Percentiles rank a stretch among this genome's conserved stretches.
Evolutionary conservation across 2,888 invertebrate genomes (phyloP).

Genomic region (Fabriciana adippe): DNA sequence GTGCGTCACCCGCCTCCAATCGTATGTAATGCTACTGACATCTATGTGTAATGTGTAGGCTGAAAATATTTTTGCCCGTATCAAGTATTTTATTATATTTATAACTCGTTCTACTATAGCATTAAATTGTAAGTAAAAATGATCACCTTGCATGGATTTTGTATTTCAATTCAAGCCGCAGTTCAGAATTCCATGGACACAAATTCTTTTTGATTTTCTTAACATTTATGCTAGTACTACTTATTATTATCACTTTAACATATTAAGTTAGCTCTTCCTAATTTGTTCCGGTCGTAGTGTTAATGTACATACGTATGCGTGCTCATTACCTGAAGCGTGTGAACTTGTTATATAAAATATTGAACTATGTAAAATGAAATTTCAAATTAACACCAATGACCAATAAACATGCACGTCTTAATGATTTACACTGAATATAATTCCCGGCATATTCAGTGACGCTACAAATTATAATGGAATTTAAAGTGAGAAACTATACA

Average conservation of each 20-base stretch:
- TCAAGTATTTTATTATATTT: neutral
- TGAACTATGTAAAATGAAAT: conserved; percentile 17
- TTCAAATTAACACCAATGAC: conserved; percentile 31
- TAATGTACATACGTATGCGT: conserved; percentile 29
- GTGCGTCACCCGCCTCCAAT: conserved; percentile 62
- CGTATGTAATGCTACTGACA: conserved; percentile 36
- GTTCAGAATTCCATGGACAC: too few species aligned
- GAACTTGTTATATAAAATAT: conserved; percentile 26
- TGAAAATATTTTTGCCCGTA: conserved; percentile 7
- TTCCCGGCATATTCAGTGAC: neutral
- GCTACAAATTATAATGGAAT: neutral
- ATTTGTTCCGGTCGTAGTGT: conserved; percentile 15
- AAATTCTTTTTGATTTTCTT: too few species aligned
- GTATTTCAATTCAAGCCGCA: too few species aligned
- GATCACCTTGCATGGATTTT: too few species aligned
- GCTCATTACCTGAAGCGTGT: conserved; percentile 31
- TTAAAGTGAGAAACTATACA: too few species aligned
- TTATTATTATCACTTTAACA: too few species aligned
- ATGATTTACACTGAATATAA: conserved; percentile 23
- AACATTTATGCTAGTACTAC: too few species aligned
- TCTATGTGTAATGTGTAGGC: conserved; percentile 31
- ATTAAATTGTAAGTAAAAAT: neutral
- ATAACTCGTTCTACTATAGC: neutral
- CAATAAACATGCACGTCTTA: conserved; percentile 20
- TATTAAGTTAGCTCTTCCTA: neutral